Evolutionary conservation across 2,888 invertebrate genomes (phyloP).

Genomic region (Polymixis flavicincta): DNA sequence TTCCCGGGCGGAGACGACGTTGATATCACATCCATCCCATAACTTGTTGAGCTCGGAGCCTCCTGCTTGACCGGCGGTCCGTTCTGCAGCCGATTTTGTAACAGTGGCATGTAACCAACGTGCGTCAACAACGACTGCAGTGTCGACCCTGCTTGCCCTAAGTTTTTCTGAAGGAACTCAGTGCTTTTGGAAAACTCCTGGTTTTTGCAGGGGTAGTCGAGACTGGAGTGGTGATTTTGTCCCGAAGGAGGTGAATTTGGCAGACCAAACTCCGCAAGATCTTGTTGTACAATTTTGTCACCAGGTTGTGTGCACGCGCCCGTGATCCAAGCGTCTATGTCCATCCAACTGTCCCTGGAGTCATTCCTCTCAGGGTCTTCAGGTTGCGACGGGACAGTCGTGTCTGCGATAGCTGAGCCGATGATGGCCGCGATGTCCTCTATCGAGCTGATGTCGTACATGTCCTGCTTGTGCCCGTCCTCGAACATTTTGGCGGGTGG

Average conservation of each 20-base stretch:
- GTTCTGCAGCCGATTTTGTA: slow-evolving; percentile 95
- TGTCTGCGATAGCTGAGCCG: slow-evolving; percentile 97
- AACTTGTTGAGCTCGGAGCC: slow-evolving; percentile 94
- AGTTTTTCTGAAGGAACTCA: slow-evolving; percentile 87
- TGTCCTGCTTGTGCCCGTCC: slow-evolving; percentile 89
- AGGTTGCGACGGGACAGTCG: slow-evolving; percentile 94
- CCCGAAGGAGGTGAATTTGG: slow-evolving; percentile 91
- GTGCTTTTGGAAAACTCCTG: slow-evolving; percentile 86
- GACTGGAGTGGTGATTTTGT: slow-evolving; percentile 89
- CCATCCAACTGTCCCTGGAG: slow-evolving; percentile 96
- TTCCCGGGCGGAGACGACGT: slow-evolving; percentile 96
- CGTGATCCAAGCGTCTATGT: slow-evolving; percentile 96
- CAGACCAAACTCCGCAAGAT: slow-evolving; percentile 92
- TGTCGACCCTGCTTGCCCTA: slow-evolving; percentile 92
- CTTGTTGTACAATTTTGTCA: slow-evolving; percentile 92
- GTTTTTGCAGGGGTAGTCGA: slow-evolving; percentile 87
- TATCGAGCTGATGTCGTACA: slow-evolving; percentile 94
- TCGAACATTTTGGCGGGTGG: slow-evolving; percentile 89
- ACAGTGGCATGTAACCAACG: slow-evolving; percentile 93
- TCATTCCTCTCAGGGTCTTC: slow-evolving; percentile 93
- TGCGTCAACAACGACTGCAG: slow-evolving; percentile 94
- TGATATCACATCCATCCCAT: slow-evolving; percentile 93
- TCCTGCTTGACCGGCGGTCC: slow-evolving; percentile 94
- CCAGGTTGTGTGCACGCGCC: slow-evolving; percentile 94
- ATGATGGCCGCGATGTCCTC: slow-evolving; percentile 97